A percentile compares a stretch with the other conserved stretches of the same genome.
These are phyloP conservation scores for Epinotia nisella DNA, from an alignment of 2,888 invertebrate genomes.

Conservation along the genomic window DNA sequence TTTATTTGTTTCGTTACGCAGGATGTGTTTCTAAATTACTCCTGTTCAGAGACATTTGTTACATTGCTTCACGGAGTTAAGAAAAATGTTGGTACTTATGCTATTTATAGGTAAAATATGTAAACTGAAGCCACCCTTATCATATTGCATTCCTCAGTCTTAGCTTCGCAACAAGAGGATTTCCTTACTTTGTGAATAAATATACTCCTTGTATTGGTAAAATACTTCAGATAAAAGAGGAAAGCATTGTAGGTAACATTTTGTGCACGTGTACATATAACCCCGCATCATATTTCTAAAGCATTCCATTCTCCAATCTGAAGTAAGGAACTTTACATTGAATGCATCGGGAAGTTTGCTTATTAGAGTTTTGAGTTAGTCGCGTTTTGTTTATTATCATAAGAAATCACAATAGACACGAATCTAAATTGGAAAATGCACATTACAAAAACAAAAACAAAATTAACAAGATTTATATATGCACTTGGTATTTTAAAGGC, in stretches of 20 bases:
- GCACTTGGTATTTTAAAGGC: no score
- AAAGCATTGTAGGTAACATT: conserved; percentile 7
- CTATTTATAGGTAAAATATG: neutral
- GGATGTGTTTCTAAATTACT: conserved; percentile 17
- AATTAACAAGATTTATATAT: no score
- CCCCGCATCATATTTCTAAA: conserved; percentile 19
- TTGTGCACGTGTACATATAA: neutral
- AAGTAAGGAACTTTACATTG: conserved; percentile 18
- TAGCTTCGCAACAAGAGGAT: neutral
- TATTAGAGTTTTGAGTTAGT: conserved; percentile 11
- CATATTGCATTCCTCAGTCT: neutral
- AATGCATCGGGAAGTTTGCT: conserved; percentile 23
- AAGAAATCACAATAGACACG: no score
- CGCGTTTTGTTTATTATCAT: conserved; percentile 49
- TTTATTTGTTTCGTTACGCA: conserved; percentile 31
- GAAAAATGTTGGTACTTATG: neutral
- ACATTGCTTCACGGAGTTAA: neutral
- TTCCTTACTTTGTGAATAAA: conserved; percentile 11
- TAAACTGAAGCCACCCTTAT: neutral
- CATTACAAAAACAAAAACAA: no score
- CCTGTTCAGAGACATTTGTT: neutral
- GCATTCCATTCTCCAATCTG: conserved; percentile 25
- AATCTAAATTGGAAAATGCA: no score
- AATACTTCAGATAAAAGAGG: neutral
- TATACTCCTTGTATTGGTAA: neutral